Percentiles rank a stretch among this genome's conserved stretches.
Conservation (phyloP, 2,888 invertebrate species). For the Polyommatus icarus region DNA sequence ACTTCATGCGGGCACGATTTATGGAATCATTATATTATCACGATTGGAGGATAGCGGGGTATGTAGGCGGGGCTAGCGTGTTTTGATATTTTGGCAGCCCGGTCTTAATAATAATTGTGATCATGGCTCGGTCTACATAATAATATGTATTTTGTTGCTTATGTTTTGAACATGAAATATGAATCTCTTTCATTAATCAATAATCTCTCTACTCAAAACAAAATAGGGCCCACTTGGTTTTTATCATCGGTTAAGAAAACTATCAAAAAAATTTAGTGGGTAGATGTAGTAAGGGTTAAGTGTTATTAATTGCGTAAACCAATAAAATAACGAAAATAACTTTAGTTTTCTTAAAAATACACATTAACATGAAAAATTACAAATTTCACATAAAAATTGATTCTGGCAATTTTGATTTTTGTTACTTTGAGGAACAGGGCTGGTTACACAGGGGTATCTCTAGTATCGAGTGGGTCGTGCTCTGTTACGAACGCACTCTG, state of each 20-base stretch:
- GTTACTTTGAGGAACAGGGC: not conserved
- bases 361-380: not conserved
- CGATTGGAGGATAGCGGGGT: too few relatives aligned
- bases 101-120: too few relatives aligned
- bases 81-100: too few relatives aligned
- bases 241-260: not conserved
- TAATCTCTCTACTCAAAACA: not conserved
- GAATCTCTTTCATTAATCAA: too few relatives aligned
- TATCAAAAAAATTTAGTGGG: not conserved
- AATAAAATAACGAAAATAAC: conserved; percentile 3
- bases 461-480: conserved; percentile 23
- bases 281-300: not conserved
- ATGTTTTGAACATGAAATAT: too few relatives aligned
- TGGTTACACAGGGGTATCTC: not conserved
- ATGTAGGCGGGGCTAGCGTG: too few relatives aligned
- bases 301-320: not conserved
- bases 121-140: too few relatives aligned
- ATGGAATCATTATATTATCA: too few relatives aligned
- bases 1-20: too few relatives aligned
- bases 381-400: conserved; percentile 13
- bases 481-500: conserved; percentile 13
- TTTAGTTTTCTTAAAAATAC: conserved; percentile 10
- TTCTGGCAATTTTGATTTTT: conserved; percentile 16
- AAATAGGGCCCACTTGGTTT: not conserved
- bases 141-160: too few relatives aligned